Evolutionary conservation across 2,888 invertebrate species (phyloP), one percentile per base, ranked within the genome.

Genomic region (Hoplodrina blanda): DNA sequence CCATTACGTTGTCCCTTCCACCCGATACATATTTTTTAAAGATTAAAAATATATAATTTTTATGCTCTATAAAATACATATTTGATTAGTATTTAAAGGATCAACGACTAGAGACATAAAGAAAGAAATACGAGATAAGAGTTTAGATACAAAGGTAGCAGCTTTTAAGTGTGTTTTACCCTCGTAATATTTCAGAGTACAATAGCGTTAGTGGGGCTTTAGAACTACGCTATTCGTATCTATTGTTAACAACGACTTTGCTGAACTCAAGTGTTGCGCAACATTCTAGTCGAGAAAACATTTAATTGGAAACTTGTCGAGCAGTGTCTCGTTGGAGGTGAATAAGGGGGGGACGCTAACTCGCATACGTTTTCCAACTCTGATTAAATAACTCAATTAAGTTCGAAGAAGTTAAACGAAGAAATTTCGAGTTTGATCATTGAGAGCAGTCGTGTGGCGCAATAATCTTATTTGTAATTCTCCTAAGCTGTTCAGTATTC

Each of bases 291-390:
- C n/a, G 30, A 61, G 65, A 69, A 72, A 73, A 73, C 59, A 78
- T 77, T 82, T 75, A 61, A 77, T 82, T 76, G 63, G 65, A 71
- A 79, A 79, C 76, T 70, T 72, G 25, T 74, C 73, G 60, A 72
- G 55, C 57, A 53, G 41, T 55, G 56, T 73, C 73, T 74, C 65
- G 64, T 71, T 73, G 49, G 57, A 60, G 66, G 56, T 70, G 57
- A 68, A 70, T 69, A 62, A 69, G 55, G 19, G 49, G 59, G 20
- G 49, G 59, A 56, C 41, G 44, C 13, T 49, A 63, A 76, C 60
- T 69, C 46, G 37, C 60, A 68, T 67, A 69, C 62, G 55, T 67
- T 64, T 62, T 55, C 52, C 56, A 69, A 74, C 44, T 46, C 56
- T 61, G 65, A 71, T 73, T 54, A 71, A 83, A 74, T 62, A 77